These are phyloP conservation scores for Steinernema khuongi DNA, from an alignment of 1,140 invertebrate species.

Conservation along the genomic window DNA sequence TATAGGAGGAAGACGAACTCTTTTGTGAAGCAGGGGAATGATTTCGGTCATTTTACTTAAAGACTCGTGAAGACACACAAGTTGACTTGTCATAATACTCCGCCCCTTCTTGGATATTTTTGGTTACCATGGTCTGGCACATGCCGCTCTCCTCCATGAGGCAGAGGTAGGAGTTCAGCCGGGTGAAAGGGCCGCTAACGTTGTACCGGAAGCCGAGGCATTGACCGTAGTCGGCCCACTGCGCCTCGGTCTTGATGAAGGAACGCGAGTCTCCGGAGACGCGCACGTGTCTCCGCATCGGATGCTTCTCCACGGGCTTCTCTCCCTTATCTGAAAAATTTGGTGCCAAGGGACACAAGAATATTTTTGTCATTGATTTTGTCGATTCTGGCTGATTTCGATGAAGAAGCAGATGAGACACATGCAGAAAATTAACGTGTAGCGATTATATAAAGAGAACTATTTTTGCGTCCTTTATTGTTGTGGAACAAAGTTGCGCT, in stretches of 20 bases:
- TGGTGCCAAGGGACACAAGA: background rate
- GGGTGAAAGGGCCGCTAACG: constrained; percentile 29
- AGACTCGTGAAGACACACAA: too few relatives aligned
- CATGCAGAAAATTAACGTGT: background rate
- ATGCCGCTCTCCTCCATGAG: constrained; percentile 2
- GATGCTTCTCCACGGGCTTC: constrained; percentile 32
- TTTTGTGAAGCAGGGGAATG: too few relatives aligned
- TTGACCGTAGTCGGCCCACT: constrained; percentile 38
- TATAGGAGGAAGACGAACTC: too few relatives aligned
- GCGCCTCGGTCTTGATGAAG: constrained; percentile 31
- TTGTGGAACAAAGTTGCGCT: too few relatives aligned
- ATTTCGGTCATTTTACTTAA: too few relatives aligned
- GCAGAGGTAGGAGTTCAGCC: constrained; percentile 33
- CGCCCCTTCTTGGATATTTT: too few relatives aligned
- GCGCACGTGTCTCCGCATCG: constrained; percentile 33
- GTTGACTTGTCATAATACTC: too few relatives aligned
- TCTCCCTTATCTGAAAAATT: constrained; percentile 11
- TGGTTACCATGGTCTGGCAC: background rate
- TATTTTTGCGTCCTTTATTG: too few relatives aligned
- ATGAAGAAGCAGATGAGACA: background rate
- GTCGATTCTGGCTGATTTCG: background rate
- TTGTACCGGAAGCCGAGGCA: constrained; percentile 38
- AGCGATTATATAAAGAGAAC: background rate
- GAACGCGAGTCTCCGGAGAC: constrained; percentile 29
- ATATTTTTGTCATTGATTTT: background rate